Conservation (phyloP, 2,888 invertebrate genomes). For the Leptarthrus brevirostris region DNA sequence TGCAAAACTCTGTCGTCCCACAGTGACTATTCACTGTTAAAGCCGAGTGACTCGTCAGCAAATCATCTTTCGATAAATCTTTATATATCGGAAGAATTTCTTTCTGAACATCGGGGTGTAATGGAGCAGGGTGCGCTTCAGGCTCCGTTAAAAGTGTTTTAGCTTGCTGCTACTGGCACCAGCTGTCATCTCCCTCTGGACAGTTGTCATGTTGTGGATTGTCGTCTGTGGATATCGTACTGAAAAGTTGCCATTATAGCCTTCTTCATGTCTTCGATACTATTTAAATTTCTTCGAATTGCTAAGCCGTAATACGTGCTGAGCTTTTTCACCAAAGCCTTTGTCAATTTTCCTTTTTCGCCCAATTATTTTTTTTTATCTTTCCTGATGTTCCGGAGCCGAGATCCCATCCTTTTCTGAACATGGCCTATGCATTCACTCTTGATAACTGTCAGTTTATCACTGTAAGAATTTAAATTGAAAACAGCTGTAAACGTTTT, state of each 20-base stretch:
- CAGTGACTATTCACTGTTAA: no score
- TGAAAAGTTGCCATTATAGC: constrained; percentile 56
- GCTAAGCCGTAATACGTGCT: constrained; percentile 56
- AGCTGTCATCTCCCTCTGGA: constrained; percentile 51
- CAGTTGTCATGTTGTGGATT: constrained; percentile 57
- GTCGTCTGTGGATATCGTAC: constrained; percentile 56
- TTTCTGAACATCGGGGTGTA: no score
- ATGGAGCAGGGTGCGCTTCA: no score
- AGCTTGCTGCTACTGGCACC: no score
- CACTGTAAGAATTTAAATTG: background rate
- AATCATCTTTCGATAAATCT: no score
- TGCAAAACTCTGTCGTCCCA: no score
- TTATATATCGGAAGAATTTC: no score
- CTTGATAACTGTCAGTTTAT: background rate
- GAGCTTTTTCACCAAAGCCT: constrained; percentile 56
- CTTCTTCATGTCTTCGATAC: constrained; percentile 55
- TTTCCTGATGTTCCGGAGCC: no score
- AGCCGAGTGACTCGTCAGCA: no score
- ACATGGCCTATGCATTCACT: constrained; percentile 10
- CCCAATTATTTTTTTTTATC: constrained; percentile 55
- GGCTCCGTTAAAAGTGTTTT: no score
- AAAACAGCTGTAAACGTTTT: background rate
- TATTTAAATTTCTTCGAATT: constrained; percentile 54
- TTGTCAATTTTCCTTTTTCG: constrained; percentile 55
- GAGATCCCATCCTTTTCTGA: no score